A percentile compares a stretch with the other conserved stretches of the same genome.
Conservation (phyloP, 2,888 invertebrate species). For the Ormyrus labotus region DNA sequence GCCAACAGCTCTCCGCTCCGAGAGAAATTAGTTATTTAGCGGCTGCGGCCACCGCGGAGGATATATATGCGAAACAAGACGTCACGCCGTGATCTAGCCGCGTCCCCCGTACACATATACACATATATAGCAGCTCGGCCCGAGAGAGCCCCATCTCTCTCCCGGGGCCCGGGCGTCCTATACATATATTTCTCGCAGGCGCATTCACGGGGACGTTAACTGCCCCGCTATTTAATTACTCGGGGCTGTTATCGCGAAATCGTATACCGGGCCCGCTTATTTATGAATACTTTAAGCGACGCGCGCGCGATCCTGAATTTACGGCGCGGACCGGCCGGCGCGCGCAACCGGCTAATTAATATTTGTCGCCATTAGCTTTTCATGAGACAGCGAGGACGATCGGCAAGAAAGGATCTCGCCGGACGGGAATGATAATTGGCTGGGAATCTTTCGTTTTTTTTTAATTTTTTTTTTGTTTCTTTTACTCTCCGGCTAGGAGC, state of each 20-base stretch:
- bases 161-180: background rate
- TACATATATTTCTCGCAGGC: conserved; percentile 62
- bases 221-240: conserved; percentile 67
- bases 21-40: conserved; percentile 33
- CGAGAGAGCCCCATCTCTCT: background rate
- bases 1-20: too few relatives aligned
- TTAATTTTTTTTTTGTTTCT: background rate
- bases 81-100: conserved; percentile 47
- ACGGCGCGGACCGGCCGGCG: conserved; percentile 29
- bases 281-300: conserved; percentile 69
- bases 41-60: background rate
- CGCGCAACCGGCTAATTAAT: conserved; percentile 68
- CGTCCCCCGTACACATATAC: conserved; percentile 2
- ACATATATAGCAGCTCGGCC: background rate
- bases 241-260: conserved; percentile 69
- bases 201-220: conserved; percentile 65
- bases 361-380: conserved; percentile 70
- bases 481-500: too few relatives aligned
- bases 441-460: conserved; percentile 11
- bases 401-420: background rate
- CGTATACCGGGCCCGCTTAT: conserved; percentile 67
- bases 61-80: conserved; percentile 34
- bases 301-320: conserved; percentile 63
- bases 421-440: conserved; percentile 58
- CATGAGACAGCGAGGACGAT: conserved; percentile 12